Evolutionary conservation across 1,140 invertebrate species (phyloP).

Genomic region (Schlechtendalia chinensis): DNA sequence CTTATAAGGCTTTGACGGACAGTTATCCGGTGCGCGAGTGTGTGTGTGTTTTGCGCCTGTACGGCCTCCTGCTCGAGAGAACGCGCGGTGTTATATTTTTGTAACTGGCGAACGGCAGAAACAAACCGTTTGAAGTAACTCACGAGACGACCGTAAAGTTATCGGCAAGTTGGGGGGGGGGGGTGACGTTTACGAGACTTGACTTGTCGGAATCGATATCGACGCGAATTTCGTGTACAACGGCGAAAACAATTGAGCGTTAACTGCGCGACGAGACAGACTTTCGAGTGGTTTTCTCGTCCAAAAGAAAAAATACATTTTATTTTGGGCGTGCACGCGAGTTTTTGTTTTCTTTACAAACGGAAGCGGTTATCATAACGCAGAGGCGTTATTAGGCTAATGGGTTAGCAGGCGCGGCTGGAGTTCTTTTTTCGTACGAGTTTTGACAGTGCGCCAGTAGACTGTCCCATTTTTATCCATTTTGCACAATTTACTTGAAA

Average conservation of each 20-base stretch:
- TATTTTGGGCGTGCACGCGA: background rate
- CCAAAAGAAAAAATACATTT: background rate
- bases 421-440: background rate
- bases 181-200: background rate
- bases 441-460: background rate
- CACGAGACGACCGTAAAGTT: background rate
- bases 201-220: background rate
- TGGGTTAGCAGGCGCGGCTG: background rate
- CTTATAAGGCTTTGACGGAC: conserved; percentile 47
- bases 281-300: background rate
- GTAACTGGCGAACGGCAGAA: background rate
- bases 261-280: too few species aligned
- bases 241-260: background rate
- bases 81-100: conserved; percentile 9
- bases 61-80: background rate
- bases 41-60: background rate
- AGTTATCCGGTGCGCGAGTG: conserved; percentile 33
- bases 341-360: background rate
- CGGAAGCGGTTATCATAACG: background rate
- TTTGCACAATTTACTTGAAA: too few species aligned
- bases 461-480: background rate
- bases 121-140: background rate
- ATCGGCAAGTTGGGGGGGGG: background rate
- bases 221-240: background rate
- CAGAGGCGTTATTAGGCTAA: conserved; percentile 28